Evolutionary conservation across 2,888 invertebrate species (phyloP).

Genomic region (Listrodromus nycthemerus): DNA sequence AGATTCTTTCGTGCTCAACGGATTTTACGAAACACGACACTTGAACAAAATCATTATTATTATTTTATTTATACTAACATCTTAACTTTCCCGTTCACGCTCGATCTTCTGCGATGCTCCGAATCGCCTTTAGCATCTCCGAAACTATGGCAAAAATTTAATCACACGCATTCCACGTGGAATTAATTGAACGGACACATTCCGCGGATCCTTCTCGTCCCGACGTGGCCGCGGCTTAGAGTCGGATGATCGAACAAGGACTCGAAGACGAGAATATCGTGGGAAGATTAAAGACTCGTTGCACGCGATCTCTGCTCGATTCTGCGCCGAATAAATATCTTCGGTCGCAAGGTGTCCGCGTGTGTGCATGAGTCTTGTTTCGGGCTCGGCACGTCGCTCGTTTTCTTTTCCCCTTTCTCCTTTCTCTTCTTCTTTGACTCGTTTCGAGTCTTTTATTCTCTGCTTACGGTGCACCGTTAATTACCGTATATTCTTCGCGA

Average conservation of each 20-base stretch:
- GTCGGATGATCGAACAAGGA: background rate
- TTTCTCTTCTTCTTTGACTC: slow-evolving; percentile 41
- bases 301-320: slow-evolving; percentile 2
- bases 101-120: background rate
- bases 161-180: background rate
- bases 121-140: background rate
- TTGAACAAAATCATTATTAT: background rate
- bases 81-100: background rate
- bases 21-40: too few species aligned
- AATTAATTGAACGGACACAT: background rate
- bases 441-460: slow-evolving; percentile 44
- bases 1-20: too few species aligned
- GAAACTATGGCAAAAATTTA: background rate
- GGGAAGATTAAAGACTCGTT: background rate
- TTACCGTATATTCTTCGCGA: slow-evolving; percentile 64
- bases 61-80: background rate
- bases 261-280: background rate
- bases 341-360: background rate
- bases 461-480: slow-evolving; percentile 46
- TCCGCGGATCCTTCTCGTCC: background rate
- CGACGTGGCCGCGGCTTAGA: background rate
- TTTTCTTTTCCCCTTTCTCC: background rate
- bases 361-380: slow-evolving; percentile 26
- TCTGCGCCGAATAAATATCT: slow-evolving; percentile 31
- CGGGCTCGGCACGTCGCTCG: slow-evolving; percentile 1